phyloP scores from a whole-genome alignment of 1,140 invertebrate genomes.

The Drosophila hydei region DNA sequence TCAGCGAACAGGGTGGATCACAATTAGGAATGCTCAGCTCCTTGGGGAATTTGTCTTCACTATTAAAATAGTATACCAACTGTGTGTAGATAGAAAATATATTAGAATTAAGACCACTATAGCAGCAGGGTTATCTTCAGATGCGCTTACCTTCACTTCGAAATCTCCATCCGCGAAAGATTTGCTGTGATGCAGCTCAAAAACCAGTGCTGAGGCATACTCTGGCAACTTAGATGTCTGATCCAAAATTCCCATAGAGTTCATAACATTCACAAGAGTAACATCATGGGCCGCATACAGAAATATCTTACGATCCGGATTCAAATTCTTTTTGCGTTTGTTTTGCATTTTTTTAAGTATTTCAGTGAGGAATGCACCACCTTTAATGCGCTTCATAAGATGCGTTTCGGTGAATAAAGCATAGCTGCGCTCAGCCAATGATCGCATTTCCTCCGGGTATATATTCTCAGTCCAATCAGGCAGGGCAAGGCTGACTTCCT shows the following conservation, averaged over 20 bases:
- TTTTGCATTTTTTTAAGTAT: slow-evolving; percentile 84
- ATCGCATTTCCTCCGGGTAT: slow-evolving; percentile 88
- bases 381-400: slow-evolving; percentile 89
- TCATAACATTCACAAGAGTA: slow-evolving; percentile 88
- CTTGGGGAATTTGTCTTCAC: slow-evolving; percentile 82
- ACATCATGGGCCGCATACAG: slow-evolving; percentile 90
- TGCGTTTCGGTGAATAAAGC: slow-evolving; percentile 89
- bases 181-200: slow-evolving; percentile 87
- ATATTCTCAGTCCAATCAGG: slow-evolving; percentile 90
- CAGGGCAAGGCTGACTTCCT: slow-evolving; percentile 87
- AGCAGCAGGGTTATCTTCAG: accelerated
- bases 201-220: slow-evolving; percentile 88
- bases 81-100: slow-evolving; percentile 2
- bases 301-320: slow-evolving; percentile 84
- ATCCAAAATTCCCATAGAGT: slow-evolving; percentile 87
- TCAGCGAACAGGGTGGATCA: slow-evolving; percentile 84
- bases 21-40: slow-evolving; percentile 85
- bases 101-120: slow-evolving; percentile 16
- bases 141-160: slow-evolving; percentile 84
- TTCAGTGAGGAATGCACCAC: slow-evolving; percentile 86
- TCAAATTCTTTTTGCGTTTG: slow-evolving; percentile 72
- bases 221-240: slow-evolving; percentile 87
- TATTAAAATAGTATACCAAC: slow-evolving; percentile 83
- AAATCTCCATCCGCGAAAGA: slow-evolving; percentile 81
- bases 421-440: slow-evolving; percentile 88